Percentiles rank a stretch among this genome's conserved stretches.
phyloP scores from a whole-genome alignment of 2,113 vertebrate species.

The Mirza zaza region DNA sequence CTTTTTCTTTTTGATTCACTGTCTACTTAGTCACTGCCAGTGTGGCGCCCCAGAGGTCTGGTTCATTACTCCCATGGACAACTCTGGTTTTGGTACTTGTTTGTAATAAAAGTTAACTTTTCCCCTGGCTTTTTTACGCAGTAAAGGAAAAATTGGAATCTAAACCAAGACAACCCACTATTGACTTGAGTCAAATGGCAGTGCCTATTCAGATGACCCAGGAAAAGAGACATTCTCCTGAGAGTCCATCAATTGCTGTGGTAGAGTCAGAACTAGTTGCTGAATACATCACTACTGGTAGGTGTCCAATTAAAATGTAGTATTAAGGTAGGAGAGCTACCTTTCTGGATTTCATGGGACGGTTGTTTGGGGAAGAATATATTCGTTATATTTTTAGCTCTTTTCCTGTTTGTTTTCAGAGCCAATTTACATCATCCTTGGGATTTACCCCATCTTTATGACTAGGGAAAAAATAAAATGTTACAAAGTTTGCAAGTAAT shows the following conservation, averaged over 20 bases:
- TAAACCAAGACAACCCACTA: constrained; percentile 94
- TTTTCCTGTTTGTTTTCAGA: constrained; percentile 54
- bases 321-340: constrained; percentile 53
- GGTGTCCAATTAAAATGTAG: constrained; percentile 70
- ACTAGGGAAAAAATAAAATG: not conserved
- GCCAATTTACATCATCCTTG: constrained; percentile 23
- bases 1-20: constrained; percentile 25
- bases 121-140: constrained; percentile 78
- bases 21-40: constrained; percentile 32
- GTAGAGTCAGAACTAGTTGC: constrained; percentile 90
- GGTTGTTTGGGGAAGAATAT: constrained; percentile 3
- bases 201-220: constrained; percentile 95
- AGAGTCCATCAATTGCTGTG: constrained; percentile 89
- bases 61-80: constrained; percentile 58
- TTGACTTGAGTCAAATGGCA: constrained; percentile 98
- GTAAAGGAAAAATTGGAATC: constrained; percentile 94
- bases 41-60: constrained; percentile 53
- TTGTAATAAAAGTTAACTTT: constrained; percentile 73
- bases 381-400: constrained; percentile 32
- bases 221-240: constrained; percentile 92
- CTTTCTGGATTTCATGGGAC: constrained; percentile 57
- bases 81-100: constrained; percentile 56
- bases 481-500: constrained; percentile 5
- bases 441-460: constrained; percentile 43
- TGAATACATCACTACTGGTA: constrained; percentile 90